Base-by-base conservation (phyloP, 2,888 invertebrate species). In the Heliconius ethilla region DNA sequence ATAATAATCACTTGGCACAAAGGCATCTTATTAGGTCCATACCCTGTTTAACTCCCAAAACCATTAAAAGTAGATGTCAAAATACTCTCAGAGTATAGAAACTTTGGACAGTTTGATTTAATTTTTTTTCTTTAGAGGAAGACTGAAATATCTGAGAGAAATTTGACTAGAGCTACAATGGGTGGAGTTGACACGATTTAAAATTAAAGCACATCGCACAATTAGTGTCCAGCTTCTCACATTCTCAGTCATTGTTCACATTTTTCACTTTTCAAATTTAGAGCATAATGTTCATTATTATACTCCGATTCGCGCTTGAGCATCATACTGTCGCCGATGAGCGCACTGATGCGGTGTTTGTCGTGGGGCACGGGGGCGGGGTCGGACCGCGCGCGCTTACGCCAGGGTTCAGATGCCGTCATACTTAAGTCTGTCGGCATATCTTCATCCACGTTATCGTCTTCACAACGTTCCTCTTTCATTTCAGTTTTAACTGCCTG, bases 401-500 rank as follows among this genome's bases (percentile, higher is more conserved):
- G 87, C 94, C 94, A 94, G 2, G 94, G 93, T 83, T 94, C 94
- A 13, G 91, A 87, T n/a, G 94, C 87, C 45, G 92, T 91, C 95
- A 96, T 96, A 86, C 96, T 96, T 82, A 97, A 90, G 88, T 97
- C 97, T 69, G 96, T 96, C 76, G 97, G 96, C 93, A 96, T 95
- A 84, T 96, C 96, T 82, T 96, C 96, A 80, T 95, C 95, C 77
- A 94, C 95, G 55, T 93, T 92, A 76, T 94, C 94, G 15, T 95
- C 92, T 84, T 94, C 92, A 83, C 93, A 92, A 80, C 92, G 91
- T 84, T 91, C 92, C 85, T 95, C 94, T 83, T 94, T 92, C 89
- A 92, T 92, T 86, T 95, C 95, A 40, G 94, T 90, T 84, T 95
- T 95, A 1, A 94, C 90, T 1, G 89, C 84, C 7, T 91, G 85